These are phyloP conservation scores for Bombus confusus DNA, from an alignment of 1,140 invertebrate genomes.

Conservation along the genomic window DNA sequence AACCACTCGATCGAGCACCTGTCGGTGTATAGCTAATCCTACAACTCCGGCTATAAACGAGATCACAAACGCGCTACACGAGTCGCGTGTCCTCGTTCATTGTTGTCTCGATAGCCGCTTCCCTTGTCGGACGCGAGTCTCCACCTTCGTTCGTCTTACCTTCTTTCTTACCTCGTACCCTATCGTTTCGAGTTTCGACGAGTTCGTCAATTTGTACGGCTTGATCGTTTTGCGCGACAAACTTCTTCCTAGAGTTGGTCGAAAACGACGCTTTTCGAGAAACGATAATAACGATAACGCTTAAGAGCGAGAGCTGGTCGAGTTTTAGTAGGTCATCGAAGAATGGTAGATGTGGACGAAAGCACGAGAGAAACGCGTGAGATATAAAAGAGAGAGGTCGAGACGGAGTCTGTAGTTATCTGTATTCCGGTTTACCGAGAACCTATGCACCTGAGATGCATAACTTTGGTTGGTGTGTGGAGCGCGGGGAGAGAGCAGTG, in stretches of 20 bases:
- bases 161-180: background rate
- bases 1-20: conserved; percentile 61
- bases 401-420: conserved; percentile 71
- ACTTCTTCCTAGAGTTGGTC: background rate
- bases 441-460: conserved; percentile 78
- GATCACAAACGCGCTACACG: conserved; percentile 38
- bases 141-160: background rate
- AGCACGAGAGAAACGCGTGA: conserved; percentile 45
- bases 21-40: conserved; percentile 56
- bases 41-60: conserved; percentile 54
- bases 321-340: conserved; percentile 21
- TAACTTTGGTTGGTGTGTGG: conserved; percentile 66
- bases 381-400: conserved; percentile 25
- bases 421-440: conserved; percentile 78
- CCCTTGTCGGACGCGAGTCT: background rate
- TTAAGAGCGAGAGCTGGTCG: background rate
- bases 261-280: background rate
- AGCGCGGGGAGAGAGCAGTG: conserved; percentile 48
- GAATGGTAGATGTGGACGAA: conserved; percentile 43
- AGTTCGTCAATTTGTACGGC: background rate
- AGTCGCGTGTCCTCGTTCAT: conserved; percentile 47
- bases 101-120: conserved; percentile 36
- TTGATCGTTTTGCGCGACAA: background rate
- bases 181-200: background rate
- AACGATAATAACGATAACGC: background rate